Percentiles rank a stretch among this genome's conserved stretches.
phyloP scores from a whole-genome alignment of 2,113 vertebrate species.

The Rhineura floridana region DNA sequence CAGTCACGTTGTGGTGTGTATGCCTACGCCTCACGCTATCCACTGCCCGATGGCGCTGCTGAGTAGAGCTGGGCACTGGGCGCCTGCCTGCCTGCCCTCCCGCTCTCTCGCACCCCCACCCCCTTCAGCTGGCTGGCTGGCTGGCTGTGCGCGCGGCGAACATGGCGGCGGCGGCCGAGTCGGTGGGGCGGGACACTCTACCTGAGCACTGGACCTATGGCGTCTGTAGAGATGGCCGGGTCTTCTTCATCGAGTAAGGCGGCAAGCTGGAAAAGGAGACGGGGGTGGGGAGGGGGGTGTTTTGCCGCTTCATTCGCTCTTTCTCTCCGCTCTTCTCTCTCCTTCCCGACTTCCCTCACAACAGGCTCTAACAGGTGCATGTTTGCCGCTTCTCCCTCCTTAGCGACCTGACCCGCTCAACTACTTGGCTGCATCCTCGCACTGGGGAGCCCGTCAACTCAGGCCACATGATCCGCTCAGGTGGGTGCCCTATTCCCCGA shows the following conservation, averaged over 20 bases:
- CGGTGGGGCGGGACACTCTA: conserved; percentile 89
- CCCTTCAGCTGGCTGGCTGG: not conserved
- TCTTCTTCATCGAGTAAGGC: conserved; percentile 94
- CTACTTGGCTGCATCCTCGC: conserved; percentile 95
- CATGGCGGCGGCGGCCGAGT: conserved; percentile 81
- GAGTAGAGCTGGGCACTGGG: conserved; percentile 33
- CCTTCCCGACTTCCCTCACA: not conserved
- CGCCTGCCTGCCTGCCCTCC: not conserved
- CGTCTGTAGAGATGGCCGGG: conserved; percentile 90
- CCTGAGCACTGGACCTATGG: conserved; percentile 95
- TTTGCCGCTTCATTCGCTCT: not conserved
- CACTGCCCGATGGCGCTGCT: conserved; percentile 46
- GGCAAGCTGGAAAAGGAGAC: not conserved
- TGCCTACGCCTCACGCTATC: conserved; percentile 3
- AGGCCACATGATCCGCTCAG: conserved; percentile 97
- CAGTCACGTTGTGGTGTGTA: not conserved
- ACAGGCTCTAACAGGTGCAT: conserved; percentile 72
- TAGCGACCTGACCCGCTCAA: conserved; percentile 88
- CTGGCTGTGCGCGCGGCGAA: conserved; percentile 15
- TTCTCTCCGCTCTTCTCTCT: not conserved
- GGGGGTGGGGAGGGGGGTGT: not conserved
- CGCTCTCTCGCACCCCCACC: conserved; percentile 6
- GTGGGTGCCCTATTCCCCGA: conserved; percentile 70
- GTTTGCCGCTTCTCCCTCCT: conserved; percentile 69
- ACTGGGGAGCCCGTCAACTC: conserved; percentile 96